Evolutionary conservation across 2,113 vertebrate genomes (phyloP), one percentile per base, ranked within the genome.

Genomic region (Cryptoleucopteryx plumbea): DNA sequence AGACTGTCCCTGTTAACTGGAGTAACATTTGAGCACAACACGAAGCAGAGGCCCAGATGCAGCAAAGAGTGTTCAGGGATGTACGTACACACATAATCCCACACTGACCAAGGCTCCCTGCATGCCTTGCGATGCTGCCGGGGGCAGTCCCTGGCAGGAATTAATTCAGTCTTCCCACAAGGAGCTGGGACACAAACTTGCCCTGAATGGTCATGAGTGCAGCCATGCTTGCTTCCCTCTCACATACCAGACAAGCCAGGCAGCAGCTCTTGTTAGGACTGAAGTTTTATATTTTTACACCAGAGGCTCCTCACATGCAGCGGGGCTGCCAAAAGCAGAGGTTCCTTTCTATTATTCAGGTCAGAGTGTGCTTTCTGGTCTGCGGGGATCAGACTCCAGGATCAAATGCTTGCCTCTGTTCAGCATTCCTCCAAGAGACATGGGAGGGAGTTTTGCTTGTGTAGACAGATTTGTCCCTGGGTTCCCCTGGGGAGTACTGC

Each of bases 21-120:
- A 80, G 19, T 12, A 52, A 23, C 10, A 15, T 47, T 50, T 63
- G 27, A 67, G 16, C 0, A 0, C 32, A 34, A 72, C 3, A 8
- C 13, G 2, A 1, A 80, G 55, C 45, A n/a, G 71, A 53, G 50
- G 27, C 26, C 21, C 52, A 31, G 20, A 56, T 32, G 29, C 72
- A 74, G 47, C 11, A 47, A 52, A 75, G 14, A 13, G 0, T 20
- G 11, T n/a, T 50, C 38, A 61, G 62, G 63, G 52, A 16, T 16
- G 43, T 5, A 8, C 0, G 3, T 2, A 36, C 22, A 71, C 0
- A 1, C 1, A 1, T 9, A 31, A 86, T 59, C 18, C 29, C 48
- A 53, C 0, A 0, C 34, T 43, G 50, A 34, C 7, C 0, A 1
- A 40, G 23, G 25, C 26, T 91, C 53, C 81, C 55, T 23, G 7